Evolutionary conservation across 2,797 vertebrate species (phyloP), one percentile per base, ranked within the genome.

Genomic region (Morelia viridis): DNA sequence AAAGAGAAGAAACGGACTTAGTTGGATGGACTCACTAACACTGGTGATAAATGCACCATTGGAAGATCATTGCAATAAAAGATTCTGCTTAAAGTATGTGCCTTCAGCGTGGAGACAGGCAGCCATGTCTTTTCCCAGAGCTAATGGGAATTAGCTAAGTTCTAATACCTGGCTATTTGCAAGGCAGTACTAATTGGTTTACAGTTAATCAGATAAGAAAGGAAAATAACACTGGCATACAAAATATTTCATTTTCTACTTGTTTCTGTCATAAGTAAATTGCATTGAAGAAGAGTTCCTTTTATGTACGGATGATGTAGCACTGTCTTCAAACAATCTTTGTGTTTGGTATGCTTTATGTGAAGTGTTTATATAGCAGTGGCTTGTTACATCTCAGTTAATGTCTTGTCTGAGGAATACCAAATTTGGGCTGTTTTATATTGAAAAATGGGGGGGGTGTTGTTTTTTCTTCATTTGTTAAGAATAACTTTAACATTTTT

Each of bases 381-480:
- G 53, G 5, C 90, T 91, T 90, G 0, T 88, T 95, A 71, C 91
- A 80, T 93, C 93, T 71, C 87, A 94, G 15, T 84, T 96, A 93
- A 92, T 1, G 35, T 87, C n/a, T 61, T 94, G 35, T 93, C 90
- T 96, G 61, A 84, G 94, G 87, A 90, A 85, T 90, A 61, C 87
- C 91, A 90, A 64, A 53, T 93, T 6, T 64, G 41, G 84, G 31
- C 93, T 90, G 86, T 87, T 57, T 28, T 61, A 0, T 53, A 53
- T 7, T 53, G 50, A 53, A 53, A 53, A 53, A 7, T 53, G 50
- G 90, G 91, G 60, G 88, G 57, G 88, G n/a, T 93, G 87, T 87
- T 31, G 17, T 41, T 71, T 5, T 68, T 89, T 95, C 50, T 90
- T 94, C 94, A 26, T 88, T 93, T 91, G 68, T 12, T 85, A 17